Percentiles rank a stretch among this genome's conserved stretches.
Evolutionary conservation across 1,140 invertebrate genomes (phyloP).

Genomic region (Drosophila gunungcola): DNA sequence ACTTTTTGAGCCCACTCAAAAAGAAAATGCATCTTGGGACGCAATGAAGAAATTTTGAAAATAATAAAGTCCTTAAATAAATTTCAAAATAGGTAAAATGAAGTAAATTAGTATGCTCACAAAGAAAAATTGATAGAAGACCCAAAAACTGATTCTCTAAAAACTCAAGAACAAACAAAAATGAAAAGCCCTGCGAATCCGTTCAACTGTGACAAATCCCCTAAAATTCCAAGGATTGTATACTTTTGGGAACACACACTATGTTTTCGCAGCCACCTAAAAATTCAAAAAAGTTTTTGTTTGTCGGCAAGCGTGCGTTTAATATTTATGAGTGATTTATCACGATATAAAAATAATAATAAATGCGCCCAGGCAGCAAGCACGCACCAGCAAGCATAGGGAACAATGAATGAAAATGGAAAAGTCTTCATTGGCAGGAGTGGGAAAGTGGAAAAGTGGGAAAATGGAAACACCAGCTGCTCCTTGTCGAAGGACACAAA

Average conservation of each 20-base stretch:
- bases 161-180: background rate
- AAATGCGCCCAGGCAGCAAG: slow-evolving; percentile 59
- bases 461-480: slow-evolving; percentile 50
- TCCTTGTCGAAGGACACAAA: slow-evolving; percentile 58
- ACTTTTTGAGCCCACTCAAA: slow-evolving; percentile 29
- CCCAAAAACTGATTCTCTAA: too few relatives aligned
- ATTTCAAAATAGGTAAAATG: too few relatives aligned
- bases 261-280: slow-evolving; percentile 28
- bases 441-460: background rate
- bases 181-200: background rate
- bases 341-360: slow-evolving; percentile 84
- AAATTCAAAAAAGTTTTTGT: slow-evolving; percentile 72
- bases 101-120: too few relatives aligned
- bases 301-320: slow-evolving; percentile 72
- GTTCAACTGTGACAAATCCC: slow-evolving; percentile 13
- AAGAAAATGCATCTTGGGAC: background rate
- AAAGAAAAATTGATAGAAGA: too few relatives aligned
- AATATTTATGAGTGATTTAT: slow-evolving; percentile 84
- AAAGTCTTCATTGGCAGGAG: background rate
- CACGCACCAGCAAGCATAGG: slow-evolving; percentile 57
- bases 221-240: slow-evolving; percentile 7
- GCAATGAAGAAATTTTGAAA: too few relatives aligned
- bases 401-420: slow-evolving; percentile 30
- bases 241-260: slow-evolving; percentile 16
- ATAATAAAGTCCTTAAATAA: too few relatives aligned